These are phyloP conservation scores for Zaprionus lineosus DNA, from an alignment of 2,888 invertebrate genomes.

Conservation along the genomic window DNA sequence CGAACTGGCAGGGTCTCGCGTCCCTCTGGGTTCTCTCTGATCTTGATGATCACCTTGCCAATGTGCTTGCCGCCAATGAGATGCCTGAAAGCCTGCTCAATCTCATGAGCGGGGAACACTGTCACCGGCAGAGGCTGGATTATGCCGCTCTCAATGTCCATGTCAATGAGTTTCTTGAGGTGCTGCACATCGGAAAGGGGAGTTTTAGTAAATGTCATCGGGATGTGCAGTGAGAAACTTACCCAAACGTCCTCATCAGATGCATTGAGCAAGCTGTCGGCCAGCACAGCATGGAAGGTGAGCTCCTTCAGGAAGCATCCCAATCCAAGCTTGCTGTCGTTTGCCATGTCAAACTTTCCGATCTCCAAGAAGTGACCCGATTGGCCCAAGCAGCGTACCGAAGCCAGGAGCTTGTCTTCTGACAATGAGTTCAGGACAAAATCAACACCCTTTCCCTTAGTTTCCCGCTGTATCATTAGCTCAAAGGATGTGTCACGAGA, in stretches of 20 bases:
- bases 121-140: slow-evolving; percentile 88
- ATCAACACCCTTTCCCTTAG: slow-evolving; percentile 94
- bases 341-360: slow-evolving; percentile 91
- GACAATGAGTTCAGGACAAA: slow-evolving; percentile 95
- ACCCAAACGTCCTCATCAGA: slow-evolving; percentile 82
- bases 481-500: slow-evolving; percentile 95
- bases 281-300: slow-evolving; percentile 90
- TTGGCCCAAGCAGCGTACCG: slow-evolving; percentile 85
- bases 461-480: slow-evolving; percentile 90
- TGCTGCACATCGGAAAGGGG: slow-evolving; percentile 45
- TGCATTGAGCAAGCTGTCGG: slow-evolving; percentile 87
- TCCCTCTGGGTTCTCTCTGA: slow-evolving; percentile 71
- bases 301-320: slow-evolving; percentile 88
- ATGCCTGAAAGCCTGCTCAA: slow-evolving; percentile 88
- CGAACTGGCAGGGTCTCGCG: slow-evolving; percentile 72
- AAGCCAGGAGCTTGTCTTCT: slow-evolving; percentile 93
- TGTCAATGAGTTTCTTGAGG: slow-evolving; percentile 85
- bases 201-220: not conserved
- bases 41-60: slow-evolving; percentile 86
- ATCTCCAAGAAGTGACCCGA: slow-evolving; percentile 91
- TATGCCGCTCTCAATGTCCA: slow-evolving; percentile 87
- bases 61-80: slow-evolving; percentile 90
- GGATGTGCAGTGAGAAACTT: slow-evolving; percentile 3
- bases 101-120: slow-evolving; percentile 86
- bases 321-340: slow-evolving; percentile 87